A percentile compares a stretch with the other conserved stretches of the same genome.
Conservation (phyloP, 2,797 vertebrate species). For the Rhinella marina region DNA sequence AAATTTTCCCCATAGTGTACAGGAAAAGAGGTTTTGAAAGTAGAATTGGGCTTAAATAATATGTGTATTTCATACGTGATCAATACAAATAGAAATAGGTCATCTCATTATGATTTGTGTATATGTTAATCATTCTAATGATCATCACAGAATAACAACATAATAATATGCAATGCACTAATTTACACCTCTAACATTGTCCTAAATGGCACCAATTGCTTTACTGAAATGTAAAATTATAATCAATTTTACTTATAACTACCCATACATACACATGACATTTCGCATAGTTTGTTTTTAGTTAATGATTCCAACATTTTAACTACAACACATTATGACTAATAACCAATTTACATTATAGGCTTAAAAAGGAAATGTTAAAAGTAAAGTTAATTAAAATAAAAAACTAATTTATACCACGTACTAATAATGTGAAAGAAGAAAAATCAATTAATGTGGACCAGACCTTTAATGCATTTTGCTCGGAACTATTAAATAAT, state of each 20-base stretch:
- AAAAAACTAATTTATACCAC: background rate
- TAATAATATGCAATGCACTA: too few species aligned
- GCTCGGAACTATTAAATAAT: slow-evolving; percentile 14
- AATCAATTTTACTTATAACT: background rate
- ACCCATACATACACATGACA: background rate
- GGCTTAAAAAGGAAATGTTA: background rate
- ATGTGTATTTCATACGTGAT: background rate
- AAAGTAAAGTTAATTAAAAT: background rate
- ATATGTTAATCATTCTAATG: too few species aligned
- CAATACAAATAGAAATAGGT: background rate
- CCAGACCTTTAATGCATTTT: background rate
- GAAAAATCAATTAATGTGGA: background rate
- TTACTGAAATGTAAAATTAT: background rate
- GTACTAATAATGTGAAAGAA: background rate
- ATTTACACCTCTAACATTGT: too few species aligned
- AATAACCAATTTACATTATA: background rate
- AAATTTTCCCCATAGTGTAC: too few species aligned
- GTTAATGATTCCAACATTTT: background rate
- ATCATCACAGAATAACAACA: background rate
- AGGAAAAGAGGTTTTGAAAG: too few species aligned
- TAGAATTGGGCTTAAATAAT: too few species aligned
- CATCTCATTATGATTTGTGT: background rate
- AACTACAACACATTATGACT: background rate
- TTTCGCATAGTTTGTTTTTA: background rate
- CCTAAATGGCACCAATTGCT: too few species aligned